A percentile compares a stretch with the other conserved stretches of the same genome.
These are phyloP conservation scores for Crotalus tigris DNA, from an alignment of 2,113 vertebrate species.

Conservation along the genomic window DNA sequence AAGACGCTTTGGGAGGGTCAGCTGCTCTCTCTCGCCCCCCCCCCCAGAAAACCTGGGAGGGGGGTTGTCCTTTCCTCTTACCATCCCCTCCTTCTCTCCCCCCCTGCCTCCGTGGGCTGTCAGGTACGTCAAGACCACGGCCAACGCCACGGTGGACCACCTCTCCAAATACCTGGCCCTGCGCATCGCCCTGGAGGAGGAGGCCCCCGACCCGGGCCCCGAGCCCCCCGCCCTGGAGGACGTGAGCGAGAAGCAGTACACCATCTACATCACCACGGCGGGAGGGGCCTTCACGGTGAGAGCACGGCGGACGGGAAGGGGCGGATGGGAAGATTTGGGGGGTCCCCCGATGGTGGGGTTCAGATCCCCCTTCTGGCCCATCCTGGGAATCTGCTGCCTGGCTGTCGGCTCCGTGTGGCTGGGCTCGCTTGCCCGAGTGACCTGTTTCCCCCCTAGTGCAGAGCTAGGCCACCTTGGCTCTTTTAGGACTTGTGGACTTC, in stretches of 20 bases:
- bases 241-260: slow-evolving; percentile 87
- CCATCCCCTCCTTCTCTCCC: accelerated
- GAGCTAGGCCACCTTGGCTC: too few species aligned
- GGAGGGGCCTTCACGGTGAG: slow-evolving; percentile 84
- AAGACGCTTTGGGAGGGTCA: neutral
- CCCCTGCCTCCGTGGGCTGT: neutral
- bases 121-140: slow-evolving; percentile 88
- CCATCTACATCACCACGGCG: slow-evolving; percentile 83
- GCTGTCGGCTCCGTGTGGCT: neutral
- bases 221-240: slow-evolving; percentile 53
- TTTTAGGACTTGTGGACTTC: too few species aligned
- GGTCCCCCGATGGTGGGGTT: neutral
- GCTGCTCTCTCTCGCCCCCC: neutral
- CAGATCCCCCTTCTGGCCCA: neutral
- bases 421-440: neutral
- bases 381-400: too few species aligned
- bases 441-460: too few species aligned
- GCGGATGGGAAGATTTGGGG: accelerated
- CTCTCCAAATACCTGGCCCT: slow-evolving; percentile 88
- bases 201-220: slow-evolving; percentile 61
- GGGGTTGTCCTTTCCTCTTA: too few species aligned
- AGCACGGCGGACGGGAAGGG: neutral
- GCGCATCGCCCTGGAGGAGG: slow-evolving; percentile 85
- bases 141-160: slow-evolving; percentile 87
- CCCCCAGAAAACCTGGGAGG: too few species aligned